A percentile compares a stretch with the other conserved stretches of the same genome.
Conservation (phyloP, 1,140 invertebrate species). For the Acyrthosiphon pisum region DNA sequence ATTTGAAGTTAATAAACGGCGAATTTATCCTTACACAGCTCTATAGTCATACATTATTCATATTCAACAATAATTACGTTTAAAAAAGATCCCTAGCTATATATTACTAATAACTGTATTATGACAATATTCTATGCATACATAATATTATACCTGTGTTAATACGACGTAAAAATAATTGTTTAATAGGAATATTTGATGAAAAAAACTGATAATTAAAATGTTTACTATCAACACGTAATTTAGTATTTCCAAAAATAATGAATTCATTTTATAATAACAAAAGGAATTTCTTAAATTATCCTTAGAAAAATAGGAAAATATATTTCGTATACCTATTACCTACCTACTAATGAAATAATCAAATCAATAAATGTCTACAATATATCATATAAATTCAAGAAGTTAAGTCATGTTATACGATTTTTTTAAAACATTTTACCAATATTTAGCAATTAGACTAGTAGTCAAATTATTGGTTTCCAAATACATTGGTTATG, state of each 20-base stretch:
- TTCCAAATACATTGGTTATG: neutral
- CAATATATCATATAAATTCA: too few species aligned
- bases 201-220: neutral
- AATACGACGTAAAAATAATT: neutral
- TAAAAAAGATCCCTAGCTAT: neutral
- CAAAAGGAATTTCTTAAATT: too few species aligned
- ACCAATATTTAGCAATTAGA: too few species aligned
- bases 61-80: neutral
- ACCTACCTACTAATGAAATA: too few species aligned
- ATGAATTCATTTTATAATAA: too few species aligned
- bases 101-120: neutral
- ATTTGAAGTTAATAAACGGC: neutral
- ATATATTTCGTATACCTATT: too few species aligned
- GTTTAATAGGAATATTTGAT: neutral
- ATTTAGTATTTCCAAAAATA: too few species aligned
- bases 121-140: neutral
- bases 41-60: constrained; percentile 3
- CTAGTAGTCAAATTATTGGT: neutral
- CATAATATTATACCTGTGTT: neutral
- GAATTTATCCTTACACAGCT: neutral
- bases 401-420: too few species aligned
- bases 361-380: too few species aligned
- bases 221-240: neutral
- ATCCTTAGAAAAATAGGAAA: too few species aligned
- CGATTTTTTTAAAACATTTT: too few species aligned